Base-by-base conservation (phyloP, 2,113 vertebrate genomes). In the Hippotragus niger region DNA sequence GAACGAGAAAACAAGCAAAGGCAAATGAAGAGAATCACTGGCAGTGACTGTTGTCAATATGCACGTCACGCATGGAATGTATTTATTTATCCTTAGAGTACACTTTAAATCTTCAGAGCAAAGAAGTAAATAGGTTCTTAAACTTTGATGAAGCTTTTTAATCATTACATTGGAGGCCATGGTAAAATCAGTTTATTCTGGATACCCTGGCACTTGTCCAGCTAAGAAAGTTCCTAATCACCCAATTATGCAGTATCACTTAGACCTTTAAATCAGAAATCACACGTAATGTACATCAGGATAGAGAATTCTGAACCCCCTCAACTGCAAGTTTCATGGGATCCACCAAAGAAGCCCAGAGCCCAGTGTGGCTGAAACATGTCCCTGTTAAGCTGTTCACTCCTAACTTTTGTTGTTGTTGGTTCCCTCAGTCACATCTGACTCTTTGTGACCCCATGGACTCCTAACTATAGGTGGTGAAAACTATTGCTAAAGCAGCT, bases 61-160 rank as follows among this genome's bases (percentile, higher is more conserved):
- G 47, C 84, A 91, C 27, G 25, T 95, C 36, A 89, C 25, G 3
- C 4, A 7, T 29, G 9, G n/a, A 7, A 19, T 27, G 19, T 67
- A 36, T 74, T 85, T 58, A 53, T 16, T 60, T 83, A 81, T 53
- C 33, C 64, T 81, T 62, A 55, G 6, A 95, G 19, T 15, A 21
- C 4, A 47, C 27, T 45, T 88, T n/a, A 57, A 8, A 25, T 52
- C 23, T 91, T 76, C 64, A 91, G 16, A 88, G 13, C 25, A 92
- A 95, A 91, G n/a, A 88, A 43, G 7, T 90, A 50, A 84, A 76
- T 36, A 83, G 29, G 6, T 23, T 91, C 80, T 58, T 89, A 97
- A 80, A 81, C 83, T 71, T 71, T 92, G 43, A 36, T 53, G 23
- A 64, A 33, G 19, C 2, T 95, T 88, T 71, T 87, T 58, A 36